These are phyloP conservation scores for Belonocnema kinseyi DNA, from an alignment of 1,140 invertebrate species.

Conservation along the genomic window DNA sequence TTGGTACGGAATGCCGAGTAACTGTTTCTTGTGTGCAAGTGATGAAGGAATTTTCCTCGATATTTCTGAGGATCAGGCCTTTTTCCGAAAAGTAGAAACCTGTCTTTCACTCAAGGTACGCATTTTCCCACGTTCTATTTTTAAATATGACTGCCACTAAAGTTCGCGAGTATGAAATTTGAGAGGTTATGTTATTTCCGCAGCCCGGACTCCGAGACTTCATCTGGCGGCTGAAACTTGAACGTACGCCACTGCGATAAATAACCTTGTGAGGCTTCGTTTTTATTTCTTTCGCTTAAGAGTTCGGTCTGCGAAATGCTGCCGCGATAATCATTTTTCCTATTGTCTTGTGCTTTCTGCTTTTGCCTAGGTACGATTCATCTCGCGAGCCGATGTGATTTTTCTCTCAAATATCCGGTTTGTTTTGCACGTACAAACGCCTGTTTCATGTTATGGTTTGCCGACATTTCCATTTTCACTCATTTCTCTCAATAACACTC, in stretches of 20 bases:
- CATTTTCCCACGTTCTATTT: background rate
- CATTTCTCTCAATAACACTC: no score
- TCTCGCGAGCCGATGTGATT: background rate
- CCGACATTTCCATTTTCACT: no score
- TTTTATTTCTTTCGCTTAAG: conserved; percentile 6
- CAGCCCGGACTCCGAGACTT: background rate
- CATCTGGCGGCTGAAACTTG: conserved; percentile 21
- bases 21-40: conserved; percentile 69
- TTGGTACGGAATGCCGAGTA: conserved; percentile 59
- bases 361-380: background rate
- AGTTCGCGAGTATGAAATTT: background rate
- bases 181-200: conserved; percentile 22
- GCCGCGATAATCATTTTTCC: background rate
- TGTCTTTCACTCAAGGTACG: conserved; percentile 65
- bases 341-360: background rate
- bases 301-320: background rate
- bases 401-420: background rate
- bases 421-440: background rate
- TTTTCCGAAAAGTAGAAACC: conserved; percentile 56
- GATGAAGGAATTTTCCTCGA: conserved; percentile 70
- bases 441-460: background rate
- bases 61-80: conserved; percentile 53
- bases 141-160: background rate
- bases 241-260: conserved; percentile 18
- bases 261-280: conserved; percentile 16